Conservation (phyloP, 1,140 invertebrate genomes). For the Dryas iulia region DNA sequence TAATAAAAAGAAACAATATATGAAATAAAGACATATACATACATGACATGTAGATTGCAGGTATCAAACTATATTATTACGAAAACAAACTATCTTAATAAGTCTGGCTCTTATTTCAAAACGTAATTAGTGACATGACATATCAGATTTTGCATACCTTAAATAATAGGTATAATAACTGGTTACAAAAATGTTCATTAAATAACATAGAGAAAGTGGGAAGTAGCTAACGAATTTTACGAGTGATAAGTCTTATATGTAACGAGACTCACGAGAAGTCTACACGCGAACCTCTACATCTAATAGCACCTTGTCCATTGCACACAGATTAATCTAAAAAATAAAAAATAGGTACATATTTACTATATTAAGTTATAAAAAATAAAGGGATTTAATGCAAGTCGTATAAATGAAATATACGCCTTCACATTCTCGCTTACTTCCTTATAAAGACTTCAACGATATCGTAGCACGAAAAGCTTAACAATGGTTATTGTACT, state of each 20-base stretch:
- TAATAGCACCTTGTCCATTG: neutral
- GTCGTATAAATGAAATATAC: neutral
- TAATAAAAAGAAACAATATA: too few relatives aligned
- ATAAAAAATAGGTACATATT: neutral
- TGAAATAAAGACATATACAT: too few relatives aligned
- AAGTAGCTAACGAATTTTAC: conserved; percentile 5
- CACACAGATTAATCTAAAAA: neutral
- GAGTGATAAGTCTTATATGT: neutral
- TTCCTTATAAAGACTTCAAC: conserved; percentile 19
- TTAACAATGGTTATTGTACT: neutral
- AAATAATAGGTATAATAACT: neutral
- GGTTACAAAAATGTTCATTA: neutral
- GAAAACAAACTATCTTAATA: neutral
- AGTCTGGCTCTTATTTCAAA: neutral
- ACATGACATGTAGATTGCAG: too few relatives aligned
- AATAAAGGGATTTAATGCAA: neutral
- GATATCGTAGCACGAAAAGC: conserved; percentile 7
- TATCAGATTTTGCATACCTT: neutral
- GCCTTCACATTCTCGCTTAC: neutral
- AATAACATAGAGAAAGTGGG: conserved; percentile 8
- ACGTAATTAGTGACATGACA: neutral
- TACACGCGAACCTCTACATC: neutral
- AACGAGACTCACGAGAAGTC: conserved; percentile 6
- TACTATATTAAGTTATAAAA: neutral
- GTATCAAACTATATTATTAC: neutral